A percentile compares a stretch with the other conserved stretches of the same genome.
Evolutionary conservation across 2,113 vertebrate genomes (phyloP).

Genomic region (Pterocles orientalis): DNA sequence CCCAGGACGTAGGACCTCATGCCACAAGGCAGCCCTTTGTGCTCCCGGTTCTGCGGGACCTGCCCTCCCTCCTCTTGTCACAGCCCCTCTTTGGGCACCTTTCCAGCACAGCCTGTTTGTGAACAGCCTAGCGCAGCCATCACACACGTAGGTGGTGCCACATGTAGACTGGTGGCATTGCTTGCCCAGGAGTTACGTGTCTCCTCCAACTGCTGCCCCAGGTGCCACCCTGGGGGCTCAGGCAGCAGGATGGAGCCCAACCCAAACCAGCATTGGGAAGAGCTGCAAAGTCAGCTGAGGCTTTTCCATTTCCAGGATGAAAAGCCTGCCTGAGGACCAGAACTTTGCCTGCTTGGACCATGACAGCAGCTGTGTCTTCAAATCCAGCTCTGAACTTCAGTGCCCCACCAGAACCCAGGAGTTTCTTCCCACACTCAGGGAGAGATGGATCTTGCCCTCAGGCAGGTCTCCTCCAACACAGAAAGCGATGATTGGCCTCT

Average conservation of each 20-base stretch:
- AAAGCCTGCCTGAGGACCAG: not conserved
- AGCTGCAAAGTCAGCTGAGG: not conserved
- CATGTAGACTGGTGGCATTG: fast-evolving
- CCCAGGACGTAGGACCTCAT: fast-evolving
- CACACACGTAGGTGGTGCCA: fast-evolving
- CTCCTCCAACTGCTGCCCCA: not conserved
- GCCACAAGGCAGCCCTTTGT: not conserved
- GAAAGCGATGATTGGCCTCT: not conserved
- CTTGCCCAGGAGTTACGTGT: not conserved
- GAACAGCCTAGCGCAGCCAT: not conserved
- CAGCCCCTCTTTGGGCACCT: not conserved
- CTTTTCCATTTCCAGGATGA: not conserved
- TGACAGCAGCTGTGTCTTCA: not conserved
- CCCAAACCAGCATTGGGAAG: not conserved
- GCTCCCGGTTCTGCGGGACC: not conserved
- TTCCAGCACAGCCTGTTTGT: not conserved
- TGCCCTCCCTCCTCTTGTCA: not conserved
- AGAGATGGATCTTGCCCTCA: not conserved
- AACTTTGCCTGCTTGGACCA: not conserved
- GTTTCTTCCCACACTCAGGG: not conserved
- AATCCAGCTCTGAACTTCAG: not conserved
- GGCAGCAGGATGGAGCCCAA: not conserved
- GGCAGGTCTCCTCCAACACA: not conserved
- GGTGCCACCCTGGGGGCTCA: not conserved
- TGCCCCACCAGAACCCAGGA: not conserved